Percentiles rank a stretch among this genome's conserved stretches.
Conservation (phyloP, 2,113 vertebrate species). For the Arothron firmamentum region DNA sequence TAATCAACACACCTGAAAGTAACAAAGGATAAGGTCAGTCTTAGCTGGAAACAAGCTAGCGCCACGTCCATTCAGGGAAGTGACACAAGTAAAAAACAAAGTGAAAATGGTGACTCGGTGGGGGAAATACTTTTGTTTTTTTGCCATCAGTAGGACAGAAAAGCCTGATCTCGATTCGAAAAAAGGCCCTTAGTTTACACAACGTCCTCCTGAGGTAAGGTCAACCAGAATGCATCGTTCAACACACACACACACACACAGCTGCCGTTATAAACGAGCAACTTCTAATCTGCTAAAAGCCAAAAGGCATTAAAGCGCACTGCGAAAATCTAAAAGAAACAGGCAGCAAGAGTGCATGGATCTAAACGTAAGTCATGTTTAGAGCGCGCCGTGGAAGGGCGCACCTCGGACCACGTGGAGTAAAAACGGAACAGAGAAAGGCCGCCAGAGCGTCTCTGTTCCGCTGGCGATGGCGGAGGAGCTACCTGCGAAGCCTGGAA, state of each 20-base stretch:
- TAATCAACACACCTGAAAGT: conserved; percentile 14
- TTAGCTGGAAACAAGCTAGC: not conserved
- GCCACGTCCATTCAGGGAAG: conserved; percentile 15
- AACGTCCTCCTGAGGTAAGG: conserved; percentile 15
- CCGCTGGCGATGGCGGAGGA: no score
- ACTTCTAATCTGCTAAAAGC: conserved; percentile 65
- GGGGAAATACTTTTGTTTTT: not conserved
- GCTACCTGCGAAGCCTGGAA: no score
- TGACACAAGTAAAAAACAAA: not conserved
- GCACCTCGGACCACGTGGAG: not conserved
- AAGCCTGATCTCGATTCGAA: no score
- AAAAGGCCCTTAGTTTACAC: not conserved
- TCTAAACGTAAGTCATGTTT: conserved; percentile 26
- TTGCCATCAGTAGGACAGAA: no score
- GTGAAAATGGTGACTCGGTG: not conserved
- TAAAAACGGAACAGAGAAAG: not conserved
- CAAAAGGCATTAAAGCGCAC: conserved; percentile 36
- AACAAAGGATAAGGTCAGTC: no score
- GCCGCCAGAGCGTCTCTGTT: no score
- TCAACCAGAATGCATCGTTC: conserved; percentile 17
- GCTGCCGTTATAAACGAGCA: no score
- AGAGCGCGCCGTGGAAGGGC: not conserved
- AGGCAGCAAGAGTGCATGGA: not conserved
- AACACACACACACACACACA: conserved; percentile 7
- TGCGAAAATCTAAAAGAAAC: conserved; percentile 33